Evolutionary conservation across 2,797 vertebrate species (phyloP).

Genomic region (Okamejei kenojei): DNA sequence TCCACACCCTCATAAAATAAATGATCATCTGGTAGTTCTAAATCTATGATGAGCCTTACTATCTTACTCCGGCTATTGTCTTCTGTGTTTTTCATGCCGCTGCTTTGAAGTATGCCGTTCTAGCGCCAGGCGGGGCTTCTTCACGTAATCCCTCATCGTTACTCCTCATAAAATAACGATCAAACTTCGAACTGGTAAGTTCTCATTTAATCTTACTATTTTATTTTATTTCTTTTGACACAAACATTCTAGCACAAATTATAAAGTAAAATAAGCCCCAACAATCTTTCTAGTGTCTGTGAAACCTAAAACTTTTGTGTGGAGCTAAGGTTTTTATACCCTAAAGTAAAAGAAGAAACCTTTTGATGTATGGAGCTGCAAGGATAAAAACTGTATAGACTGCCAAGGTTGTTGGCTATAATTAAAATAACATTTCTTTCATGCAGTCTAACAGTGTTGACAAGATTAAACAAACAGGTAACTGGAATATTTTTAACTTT

Average conservation of each 20-base stretch:
- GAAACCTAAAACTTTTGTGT: conserved; percentile 27
- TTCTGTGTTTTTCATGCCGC: too few relatives aligned
- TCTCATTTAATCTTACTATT: too few relatives aligned
- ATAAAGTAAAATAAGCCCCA: not conserved
- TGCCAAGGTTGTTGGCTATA: conserved; percentile 52
- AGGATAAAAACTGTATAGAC: conserved; percentile 43
- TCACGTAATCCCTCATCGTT: too few relatives aligned
- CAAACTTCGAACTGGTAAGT: too few relatives aligned
- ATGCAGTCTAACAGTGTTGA: conserved; percentile 46
- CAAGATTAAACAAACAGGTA: conserved; percentile 40
- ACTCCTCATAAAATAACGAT: too few relatives aligned
- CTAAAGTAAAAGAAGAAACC: conserved; percentile 45
- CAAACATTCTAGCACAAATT: not conserved
- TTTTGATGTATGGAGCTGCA: conserved; percentile 49
- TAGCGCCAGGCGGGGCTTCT: too few relatives aligned
- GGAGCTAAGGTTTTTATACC: conserved; percentile 42
- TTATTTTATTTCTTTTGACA: not conserved
- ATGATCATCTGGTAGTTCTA: too few relatives aligned
- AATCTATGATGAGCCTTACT: too few relatives aligned
- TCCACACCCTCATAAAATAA: too few relatives aligned
- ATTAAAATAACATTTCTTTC: conserved; percentile 46
- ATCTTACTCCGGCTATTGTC: too few relatives aligned
- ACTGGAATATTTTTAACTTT: not conserved
- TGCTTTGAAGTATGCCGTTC: too few relatives aligned
- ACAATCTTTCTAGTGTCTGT: not conserved